Percentiles rank a stretch among this genome's conserved stretches.
phyloP scores from a whole-genome alignment of 2,113 vertebrate species.

The Pipa parva region DNA sequence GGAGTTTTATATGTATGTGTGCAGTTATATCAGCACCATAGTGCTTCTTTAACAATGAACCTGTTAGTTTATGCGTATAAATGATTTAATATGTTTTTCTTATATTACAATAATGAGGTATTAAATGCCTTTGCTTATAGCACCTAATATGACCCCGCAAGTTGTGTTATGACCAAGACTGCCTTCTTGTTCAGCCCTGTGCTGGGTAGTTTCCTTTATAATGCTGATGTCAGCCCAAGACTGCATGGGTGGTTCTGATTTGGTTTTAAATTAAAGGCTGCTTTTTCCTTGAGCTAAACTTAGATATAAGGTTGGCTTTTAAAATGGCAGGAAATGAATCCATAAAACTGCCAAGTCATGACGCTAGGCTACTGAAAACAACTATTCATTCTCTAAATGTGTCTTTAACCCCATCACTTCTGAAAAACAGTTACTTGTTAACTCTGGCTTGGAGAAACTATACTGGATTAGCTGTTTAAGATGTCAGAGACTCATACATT shows the following conservation, averaged over 20 bases:
- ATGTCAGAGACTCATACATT: neutral
- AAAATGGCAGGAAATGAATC: conserved; percentile 40
- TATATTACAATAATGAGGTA: too few species aligned
- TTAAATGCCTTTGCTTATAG: neutral
- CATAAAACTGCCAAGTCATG: conserved; percentile 31
- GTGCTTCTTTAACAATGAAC: too few species aligned
- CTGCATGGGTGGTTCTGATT: conserved; percentile 33
- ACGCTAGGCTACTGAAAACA: conserved; percentile 38
- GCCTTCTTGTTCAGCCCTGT: neutral
- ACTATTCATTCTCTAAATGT: conserved; percentile 5
- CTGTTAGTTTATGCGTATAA: too few species aligned
- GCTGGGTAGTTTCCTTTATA: neutral
- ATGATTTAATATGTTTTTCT: too few species aligned
- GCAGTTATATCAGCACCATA: too few species aligned
- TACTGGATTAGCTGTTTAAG: neutral
- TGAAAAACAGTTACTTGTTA: neutral
- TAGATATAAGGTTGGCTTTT: conserved; percentile 36
- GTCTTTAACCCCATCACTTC: conserved; percentile 24
- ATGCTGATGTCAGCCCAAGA: conserved; percentile 30
- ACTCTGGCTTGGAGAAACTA: neutral
- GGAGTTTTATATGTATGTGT: too few species aligned
- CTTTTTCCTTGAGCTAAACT: conserved; percentile 37
- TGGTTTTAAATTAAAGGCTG: conserved; percentile 38
- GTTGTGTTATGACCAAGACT: neutral
- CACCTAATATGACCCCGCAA: neutral